Evolutionary conservation across 2,797 vertebrate genomes (phyloP), one percentile per base, ranked within the genome.

Genomic region (Bufotes viridis): DNA sequence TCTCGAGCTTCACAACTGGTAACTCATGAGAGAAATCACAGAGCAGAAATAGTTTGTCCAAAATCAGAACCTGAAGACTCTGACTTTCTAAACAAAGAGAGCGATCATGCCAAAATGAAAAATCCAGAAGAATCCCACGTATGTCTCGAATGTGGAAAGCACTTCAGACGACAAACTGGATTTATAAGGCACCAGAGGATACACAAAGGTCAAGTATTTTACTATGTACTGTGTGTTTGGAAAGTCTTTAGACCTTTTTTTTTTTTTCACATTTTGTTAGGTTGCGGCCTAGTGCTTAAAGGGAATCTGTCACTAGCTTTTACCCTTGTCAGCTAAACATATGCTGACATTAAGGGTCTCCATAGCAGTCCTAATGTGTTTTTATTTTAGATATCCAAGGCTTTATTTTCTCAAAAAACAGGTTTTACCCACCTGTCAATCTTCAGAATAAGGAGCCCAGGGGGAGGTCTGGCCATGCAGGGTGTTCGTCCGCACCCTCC

Each of bases 151-250:
- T 88, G 82, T 84, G 82, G 82, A 13, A 80, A 74, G 51, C 13
- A 17, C 18, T 88, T 84, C 75, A 26, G 55, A 26, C 10, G 29
- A 7, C 29, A 69, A 13, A 61, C 17, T n/a, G 26, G 24, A 53
- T 29, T 84, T 60, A 55, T 17, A 55, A 72, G 55, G 42, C 87
- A 88, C 26, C 75, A 80, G 34, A 80, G 14, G n/a, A 63, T 53
- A n/a, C 87, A 84, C 26, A 80, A 14, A 80, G 87, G 87, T 88
- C 70, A 29, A 80, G 74, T 76, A 24, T 78, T 24, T 24, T 53
- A 51, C 13, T 1, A n/a, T 76, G 7, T 74, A 51, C n/a, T 2
- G 6, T 2, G 6, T 49, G 22, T 10, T 22, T 49, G 72, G 22
- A 49, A 74, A 49, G 34, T 70, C 6, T 63, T 8, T 60, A 0